These are phyloP conservation scores for Cavia aperea DNA, from an alignment of 2,113 vertebrate genomes.

Conservation along the genomic window DNA sequence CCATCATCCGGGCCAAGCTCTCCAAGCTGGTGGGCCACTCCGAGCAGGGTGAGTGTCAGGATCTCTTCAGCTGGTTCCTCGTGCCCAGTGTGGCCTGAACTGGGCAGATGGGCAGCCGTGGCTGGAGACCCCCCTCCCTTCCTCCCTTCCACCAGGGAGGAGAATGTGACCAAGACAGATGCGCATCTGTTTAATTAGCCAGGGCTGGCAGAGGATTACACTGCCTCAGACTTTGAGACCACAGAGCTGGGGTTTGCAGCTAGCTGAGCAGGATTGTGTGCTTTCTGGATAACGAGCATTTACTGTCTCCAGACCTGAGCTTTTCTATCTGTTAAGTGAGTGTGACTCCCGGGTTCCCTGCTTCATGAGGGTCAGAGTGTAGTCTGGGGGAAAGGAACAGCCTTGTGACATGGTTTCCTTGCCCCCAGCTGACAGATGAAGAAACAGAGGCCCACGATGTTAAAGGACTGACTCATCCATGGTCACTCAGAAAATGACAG, in stretches of 20 bases:
- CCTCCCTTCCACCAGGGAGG: neutral
- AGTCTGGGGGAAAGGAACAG: neutral
- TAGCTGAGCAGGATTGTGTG: neutral
- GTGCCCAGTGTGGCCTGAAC: neutral
- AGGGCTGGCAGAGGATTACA: neutral
- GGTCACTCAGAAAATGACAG: constrained; percentile 1
- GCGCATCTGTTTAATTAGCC: neutral
- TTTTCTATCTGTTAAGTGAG: constrained; percentile 20
- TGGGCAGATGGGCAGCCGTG: neutral
- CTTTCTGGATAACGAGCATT: neutral
- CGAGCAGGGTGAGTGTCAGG: constrained; percentile 84
- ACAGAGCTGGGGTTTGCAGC: neutral
- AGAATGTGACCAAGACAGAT: neutral
- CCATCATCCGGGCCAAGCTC: constrained; percentile 90
- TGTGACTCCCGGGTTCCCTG: neutral
- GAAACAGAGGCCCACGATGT: neutral
- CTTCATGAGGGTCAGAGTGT: neutral
- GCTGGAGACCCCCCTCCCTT: neutral
- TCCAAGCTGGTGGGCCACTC: constrained; percentile 86
- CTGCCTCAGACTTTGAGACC: neutral
- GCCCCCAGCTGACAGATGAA: neutral
- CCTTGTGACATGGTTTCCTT: neutral
- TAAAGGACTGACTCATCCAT: neutral
- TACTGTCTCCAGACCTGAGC: neutral
- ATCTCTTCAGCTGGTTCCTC: neutral